These are phyloP conservation scores for Limenitis camilla DNA, from an alignment of 2,888 invertebrate species.

Conservation along the genomic window DNA sequence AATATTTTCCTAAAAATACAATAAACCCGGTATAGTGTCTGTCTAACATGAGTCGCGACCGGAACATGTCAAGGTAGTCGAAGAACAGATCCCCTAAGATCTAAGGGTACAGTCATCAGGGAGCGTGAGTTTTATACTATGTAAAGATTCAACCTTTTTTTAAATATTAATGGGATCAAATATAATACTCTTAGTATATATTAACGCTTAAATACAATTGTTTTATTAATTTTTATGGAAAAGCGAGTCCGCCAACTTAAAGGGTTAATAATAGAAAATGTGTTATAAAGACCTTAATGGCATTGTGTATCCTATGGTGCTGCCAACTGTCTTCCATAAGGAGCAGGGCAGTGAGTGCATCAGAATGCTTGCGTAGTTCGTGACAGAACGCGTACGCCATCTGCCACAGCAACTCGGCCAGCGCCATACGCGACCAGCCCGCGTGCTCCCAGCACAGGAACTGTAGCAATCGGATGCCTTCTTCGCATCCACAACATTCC, in stretches of 20 bases:
- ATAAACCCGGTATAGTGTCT: too few species aligned
- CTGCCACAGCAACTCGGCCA: constrained; percentile 94
- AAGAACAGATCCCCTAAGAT: too few species aligned
- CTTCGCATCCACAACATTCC: constrained; percentile 93
- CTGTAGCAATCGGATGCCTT: constrained; percentile 90
- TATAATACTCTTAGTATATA: too few species aligned
- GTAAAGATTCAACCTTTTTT: too few species aligned
- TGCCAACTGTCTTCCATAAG: constrained; percentile 97
- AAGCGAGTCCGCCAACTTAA: neutral
- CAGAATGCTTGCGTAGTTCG: constrained; percentile 93
- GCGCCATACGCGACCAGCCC: constrained; percentile 89
- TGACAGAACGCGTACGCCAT: constrained; percentile 93
- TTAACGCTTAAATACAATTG: too few species aligned
- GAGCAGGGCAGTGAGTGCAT: constrained; percentile 88
- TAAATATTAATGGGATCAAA: too few species aligned
- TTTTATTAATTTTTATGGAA: too few species aligned
- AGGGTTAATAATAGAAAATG: neutral
- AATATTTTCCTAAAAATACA: too few species aligned
- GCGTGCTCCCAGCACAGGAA: constrained; percentile 98
- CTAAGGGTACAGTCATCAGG: too few species aligned
- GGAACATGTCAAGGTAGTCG: too few species aligned
- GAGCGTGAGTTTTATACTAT: too few species aligned
- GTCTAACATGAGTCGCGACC: too few species aligned
- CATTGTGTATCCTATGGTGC: constrained; percentile 93
- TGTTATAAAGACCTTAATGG: constrained; percentile 80